These are phyloP conservation scores for Ophioninae sp. DNA, from an alignment of 2,888 invertebrate genomes.

Conservation along the genomic window DNA sequence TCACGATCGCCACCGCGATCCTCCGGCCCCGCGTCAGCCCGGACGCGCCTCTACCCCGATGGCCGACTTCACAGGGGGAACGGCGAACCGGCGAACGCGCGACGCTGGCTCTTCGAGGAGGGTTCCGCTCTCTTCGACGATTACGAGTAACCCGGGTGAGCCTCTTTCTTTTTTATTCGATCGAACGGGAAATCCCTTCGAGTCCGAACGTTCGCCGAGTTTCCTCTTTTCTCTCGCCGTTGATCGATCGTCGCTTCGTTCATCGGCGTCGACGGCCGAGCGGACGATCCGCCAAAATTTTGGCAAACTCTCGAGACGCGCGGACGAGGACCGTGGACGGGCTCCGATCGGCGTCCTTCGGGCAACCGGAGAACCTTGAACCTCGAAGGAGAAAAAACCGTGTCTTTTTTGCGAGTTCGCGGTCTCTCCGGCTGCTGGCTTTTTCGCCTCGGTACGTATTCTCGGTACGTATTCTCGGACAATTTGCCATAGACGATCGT, in stretches of 20 bases:
- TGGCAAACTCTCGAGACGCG: too few species aligned
- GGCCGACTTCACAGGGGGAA: slow-evolving; percentile 2
- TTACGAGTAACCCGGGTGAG: slow-evolving; percentile 27
- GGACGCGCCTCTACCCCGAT: background rate
- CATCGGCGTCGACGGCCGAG: too few species aligned
- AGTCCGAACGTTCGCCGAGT: slow-evolving; percentile 11
- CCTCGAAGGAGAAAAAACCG: too few species aligned
- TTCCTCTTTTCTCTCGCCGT: too few species aligned
- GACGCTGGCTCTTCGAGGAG: slow-evolving; percentile 5
- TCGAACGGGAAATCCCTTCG: slow-evolving; percentile 8
- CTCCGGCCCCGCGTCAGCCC: background rate
- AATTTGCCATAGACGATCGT: slow-evolving; percentile 44
- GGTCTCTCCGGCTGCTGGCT: background rate
- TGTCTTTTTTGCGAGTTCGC: background rate
- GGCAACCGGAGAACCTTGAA: too few species aligned
- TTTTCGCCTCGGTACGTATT: background rate
- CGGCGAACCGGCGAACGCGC: background rate
- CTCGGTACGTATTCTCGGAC: slow-evolving; percentile 9
- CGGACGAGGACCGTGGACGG: too few species aligned
- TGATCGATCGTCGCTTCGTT: too few species aligned
- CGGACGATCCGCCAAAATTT: too few species aligned
- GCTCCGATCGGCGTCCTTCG: too few species aligned
- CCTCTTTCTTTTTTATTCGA: background rate
- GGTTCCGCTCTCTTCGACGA: slow-evolving; percentile 54
- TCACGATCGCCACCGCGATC: background rate